These are phyloP conservation scores for Apomyelois bistriatella DNA, from an alignment of 2,888 invertebrate species.

Conservation along the genomic window DNA sequence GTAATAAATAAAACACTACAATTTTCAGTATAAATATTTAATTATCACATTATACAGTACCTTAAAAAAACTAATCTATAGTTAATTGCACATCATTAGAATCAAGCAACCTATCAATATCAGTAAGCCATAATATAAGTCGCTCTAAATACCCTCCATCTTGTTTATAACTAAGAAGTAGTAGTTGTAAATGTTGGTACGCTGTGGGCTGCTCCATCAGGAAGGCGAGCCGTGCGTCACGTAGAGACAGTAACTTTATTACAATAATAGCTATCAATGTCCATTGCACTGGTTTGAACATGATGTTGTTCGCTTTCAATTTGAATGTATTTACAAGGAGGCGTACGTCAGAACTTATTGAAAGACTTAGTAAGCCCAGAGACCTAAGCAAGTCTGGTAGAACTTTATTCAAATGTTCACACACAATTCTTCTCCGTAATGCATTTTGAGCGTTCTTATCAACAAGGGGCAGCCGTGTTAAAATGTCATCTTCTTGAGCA, in stretches of 20 bases:
- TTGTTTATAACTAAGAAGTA: slow-evolving; percentile 71
- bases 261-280: slow-evolving; percentile 84
- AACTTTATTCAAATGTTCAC: slow-evolving; percentile 83
- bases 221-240: slow-evolving; percentile 49
- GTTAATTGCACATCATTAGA: slow-evolving; percentile 62
- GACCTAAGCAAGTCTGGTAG: slow-evolving; percentile 79
- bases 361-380: slow-evolving; percentile 59
- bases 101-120: slow-evolving; percentile 67
- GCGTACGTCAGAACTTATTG: slow-evolving; percentile 66
- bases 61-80: slow-evolving; percentile 29
- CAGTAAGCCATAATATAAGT: slow-evolving; percentile 71
- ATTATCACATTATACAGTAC: neutral
- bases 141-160: slow-evolving; percentile 73
- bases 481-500: slow-evolving; percentile 42
- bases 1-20: too few relatives aligned
- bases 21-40: neutral
- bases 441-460: slow-evolving; percentile 84
- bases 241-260: slow-evolving; percentile 79
- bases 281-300: slow-evolving; percentile 86
- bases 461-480: slow-evolving; percentile 81
- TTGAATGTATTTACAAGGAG: slow-evolving; percentile 82
- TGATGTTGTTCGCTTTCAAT: slow-evolving; percentile 84
- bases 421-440: slow-evolving; percentile 83
- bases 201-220: slow-evolving; percentile 52
- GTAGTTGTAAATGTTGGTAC: slow-evolving; percentile 63